Percentiles rank a stretch among this genome's conserved stretches.
Evolutionary conservation across 2,113 vertebrate genomes (phyloP).

Genomic region (Sula dactylatra): DNA sequence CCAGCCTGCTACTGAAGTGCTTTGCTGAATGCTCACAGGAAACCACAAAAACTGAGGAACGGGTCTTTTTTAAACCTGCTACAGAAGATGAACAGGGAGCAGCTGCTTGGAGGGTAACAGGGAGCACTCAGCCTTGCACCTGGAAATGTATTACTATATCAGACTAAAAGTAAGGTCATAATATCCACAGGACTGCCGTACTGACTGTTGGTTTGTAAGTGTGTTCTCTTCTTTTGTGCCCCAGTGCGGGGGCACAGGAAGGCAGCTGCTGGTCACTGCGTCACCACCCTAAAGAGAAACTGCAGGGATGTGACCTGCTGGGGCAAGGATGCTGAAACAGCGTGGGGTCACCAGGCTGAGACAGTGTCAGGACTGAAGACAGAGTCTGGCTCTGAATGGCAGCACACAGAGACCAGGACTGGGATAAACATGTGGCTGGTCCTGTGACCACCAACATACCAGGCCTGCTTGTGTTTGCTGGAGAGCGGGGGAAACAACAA

Average conservation of each 20-base stretch:
- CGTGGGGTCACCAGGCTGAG: background rate
- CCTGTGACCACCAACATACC: background rate
- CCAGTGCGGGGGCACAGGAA: background rate
- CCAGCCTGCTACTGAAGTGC: background rate
- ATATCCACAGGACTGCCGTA: background rate
- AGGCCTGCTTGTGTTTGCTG: background rate
- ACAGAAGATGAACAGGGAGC: background rate
- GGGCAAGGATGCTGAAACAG: background rate
- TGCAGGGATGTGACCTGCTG: background rate
- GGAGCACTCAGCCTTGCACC: background rate
- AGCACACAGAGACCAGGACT: background rate
- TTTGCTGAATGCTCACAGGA: background rate
- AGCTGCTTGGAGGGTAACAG: background rate
- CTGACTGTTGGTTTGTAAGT: background rate
- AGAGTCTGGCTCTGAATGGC: background rate
- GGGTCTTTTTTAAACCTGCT: background rate
- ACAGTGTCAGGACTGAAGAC: background rate
- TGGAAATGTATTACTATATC: background rate
- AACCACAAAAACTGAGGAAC: background rate
- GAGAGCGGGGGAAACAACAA: rapidly evolving
- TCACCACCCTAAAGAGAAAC: background rate
- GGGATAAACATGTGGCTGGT: background rate
- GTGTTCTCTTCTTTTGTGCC: background rate
- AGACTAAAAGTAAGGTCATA: background rate
- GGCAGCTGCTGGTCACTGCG: background rate